These are phyloP conservation scores for Drosophila willistoni DNA, from an alignment of 1,140 invertebrate genomes.

Conservation along the genomic window DNA sequence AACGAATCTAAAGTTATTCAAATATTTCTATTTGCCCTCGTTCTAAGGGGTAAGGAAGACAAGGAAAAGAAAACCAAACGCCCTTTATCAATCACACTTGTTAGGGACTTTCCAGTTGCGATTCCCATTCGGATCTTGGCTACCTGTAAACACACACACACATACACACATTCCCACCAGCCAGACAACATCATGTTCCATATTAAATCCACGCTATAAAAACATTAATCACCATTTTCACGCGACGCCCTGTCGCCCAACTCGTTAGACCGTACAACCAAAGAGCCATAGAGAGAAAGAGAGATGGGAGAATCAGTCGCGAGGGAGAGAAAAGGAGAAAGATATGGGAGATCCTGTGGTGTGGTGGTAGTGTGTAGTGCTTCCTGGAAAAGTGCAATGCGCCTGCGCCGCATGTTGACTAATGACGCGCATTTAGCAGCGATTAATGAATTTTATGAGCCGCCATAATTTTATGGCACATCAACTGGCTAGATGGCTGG, in stretches of 20 bases:
- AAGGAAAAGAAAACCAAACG: not conserved
- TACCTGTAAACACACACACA: constrained; percentile 44
- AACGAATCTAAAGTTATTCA: not conserved
- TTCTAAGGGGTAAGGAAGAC: not conserved
- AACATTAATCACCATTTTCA: constrained; percentile 79
- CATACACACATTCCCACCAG: not conserved
- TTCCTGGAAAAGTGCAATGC: constrained; percentile 69
- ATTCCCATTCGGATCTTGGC: constrained; percentile 42
- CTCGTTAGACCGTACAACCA: constrained; percentile 52
- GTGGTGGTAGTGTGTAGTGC: constrained; percentile 40
- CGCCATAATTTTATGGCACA: constrained; percentile 80
- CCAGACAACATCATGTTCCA: constrained; percentile 54
- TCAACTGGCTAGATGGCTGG: constrained; percentile 44
- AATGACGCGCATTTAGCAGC: constrained; percentile 81
- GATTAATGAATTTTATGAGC: constrained; percentile 80
- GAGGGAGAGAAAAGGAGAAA: not conserved
- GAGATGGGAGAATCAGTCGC: not conserved
- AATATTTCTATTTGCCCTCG: not conserved
- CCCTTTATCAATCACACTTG: constrained; percentile 71
- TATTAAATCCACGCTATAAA: constrained; percentile 77
- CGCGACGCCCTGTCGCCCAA: constrained; percentile 65
- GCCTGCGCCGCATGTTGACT: constrained; percentile 70
- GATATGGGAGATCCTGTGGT: constrained; percentile 38
- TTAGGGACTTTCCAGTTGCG: constrained; percentile 59
- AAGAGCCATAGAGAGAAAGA: not conserved